Base-by-base conservation (phyloP, 2,113 vertebrate genomes). In the Centropus bengalensis region DNA sequence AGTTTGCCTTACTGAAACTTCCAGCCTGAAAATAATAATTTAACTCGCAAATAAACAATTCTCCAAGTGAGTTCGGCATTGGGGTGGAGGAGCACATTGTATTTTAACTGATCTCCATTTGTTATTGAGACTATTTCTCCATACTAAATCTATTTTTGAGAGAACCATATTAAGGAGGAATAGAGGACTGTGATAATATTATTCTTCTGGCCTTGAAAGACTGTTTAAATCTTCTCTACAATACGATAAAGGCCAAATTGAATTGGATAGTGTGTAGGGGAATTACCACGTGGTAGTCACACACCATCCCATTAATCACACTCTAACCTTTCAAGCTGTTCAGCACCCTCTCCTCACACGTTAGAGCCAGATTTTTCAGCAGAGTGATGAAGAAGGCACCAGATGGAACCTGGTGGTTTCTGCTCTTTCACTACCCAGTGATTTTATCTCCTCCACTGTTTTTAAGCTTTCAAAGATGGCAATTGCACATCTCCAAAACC, bases 291-390 rank as follows among this genome's bases (percentile, higher is more conserved):
- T 77, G 86, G 77, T 93, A 76, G n/a, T 36, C 75, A 30, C 86
- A 36, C 70, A 79, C 27, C 56, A 66, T 76, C 47, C 68, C 49
- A 86, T 93, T 95, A 77, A 93, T 96, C 91, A 77, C 49, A 88
- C 81, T 71, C 68, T 75, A 79, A 79, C 86, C 82, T 97, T 96
- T 86, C 70, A 94, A 87, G 90, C 89, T 90, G 93, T 93, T 92
- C 59, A 93, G 84, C 74, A 58, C 82, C 81, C 56, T 38, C 74
- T 86, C 84, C 77, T 33, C 74, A 63, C 89, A 59, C 21, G 4
- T n/a, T 40, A 18, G 38, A 77, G 62, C 33, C 80, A 77, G 38
- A 75, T 81, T 92, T 63, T 67, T 87, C 81, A 69, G 92, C 2
- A 2, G 78, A 85, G 64, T 2, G 0, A 64, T 82, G 83, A 56